phyloP scores from a whole-genome alignment of 1,140 invertebrate species.

The Zaprionus capensis region DNA sequence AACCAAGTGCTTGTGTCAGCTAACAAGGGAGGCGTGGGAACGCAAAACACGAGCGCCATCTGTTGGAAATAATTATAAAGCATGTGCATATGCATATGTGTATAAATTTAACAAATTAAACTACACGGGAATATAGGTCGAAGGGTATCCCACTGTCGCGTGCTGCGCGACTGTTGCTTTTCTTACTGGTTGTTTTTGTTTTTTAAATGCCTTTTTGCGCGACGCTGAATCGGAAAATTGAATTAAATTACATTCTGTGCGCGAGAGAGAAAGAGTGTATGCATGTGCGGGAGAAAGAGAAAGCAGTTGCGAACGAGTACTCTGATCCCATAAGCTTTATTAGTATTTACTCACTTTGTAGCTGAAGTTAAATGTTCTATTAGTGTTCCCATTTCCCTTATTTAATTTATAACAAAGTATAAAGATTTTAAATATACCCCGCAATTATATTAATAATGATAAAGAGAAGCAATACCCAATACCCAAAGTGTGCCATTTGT shows the following conservation, averaged over 20 bases:
- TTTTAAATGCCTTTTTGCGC: constrained; percentile 59
- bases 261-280: neutral
- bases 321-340: constrained; percentile 48
- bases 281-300: neutral
- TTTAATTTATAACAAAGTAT: neutral
- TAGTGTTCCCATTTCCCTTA: constrained; percentile 3
- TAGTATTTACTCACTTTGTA: constrained; percentile 46
- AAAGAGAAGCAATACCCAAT: too few species aligned
- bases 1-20: too few species aligned
- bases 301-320: neutral
- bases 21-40: too few species aligned
- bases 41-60: too few species aligned
- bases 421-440: neutral
- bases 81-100: too few species aligned
- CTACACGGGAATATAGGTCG: too few species aligned
- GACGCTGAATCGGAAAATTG: constrained; percentile 61
- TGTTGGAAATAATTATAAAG: too few species aligned
- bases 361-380: constrained; percentile 31
- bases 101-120: too few species aligned
- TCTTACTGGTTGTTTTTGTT: too few species aligned
- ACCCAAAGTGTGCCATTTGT: too few species aligned
- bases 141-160: too few species aligned
- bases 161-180: too few species aligned
- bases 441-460: neutral
- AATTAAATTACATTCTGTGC: constrained; percentile 69